Conservation (phyloP, 2,113 vertebrate species). For the Ifrita kowaldi region DNA sequence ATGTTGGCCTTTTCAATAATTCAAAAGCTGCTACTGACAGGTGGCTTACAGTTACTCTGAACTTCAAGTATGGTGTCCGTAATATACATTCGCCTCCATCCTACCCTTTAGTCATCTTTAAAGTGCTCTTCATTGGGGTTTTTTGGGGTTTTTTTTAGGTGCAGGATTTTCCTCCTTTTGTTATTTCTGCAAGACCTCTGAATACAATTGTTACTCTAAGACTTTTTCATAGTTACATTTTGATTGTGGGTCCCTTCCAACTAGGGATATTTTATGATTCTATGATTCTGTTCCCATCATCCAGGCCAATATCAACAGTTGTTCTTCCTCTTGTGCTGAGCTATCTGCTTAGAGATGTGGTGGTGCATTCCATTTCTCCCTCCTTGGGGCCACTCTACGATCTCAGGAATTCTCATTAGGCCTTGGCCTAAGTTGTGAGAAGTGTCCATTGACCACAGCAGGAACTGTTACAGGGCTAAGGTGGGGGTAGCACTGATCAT, state of each 20-base stretch:
- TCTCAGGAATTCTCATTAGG: not conserved
- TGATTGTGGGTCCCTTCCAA: not conserved
- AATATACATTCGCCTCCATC: too few relatives aligned
- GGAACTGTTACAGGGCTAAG: not conserved
- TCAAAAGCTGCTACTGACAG: too few relatives aligned
- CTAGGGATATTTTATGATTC: not conserved
- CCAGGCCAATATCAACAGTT: not conserved
- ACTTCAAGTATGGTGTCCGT: too few relatives aligned
- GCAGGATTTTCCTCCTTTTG: not conserved
- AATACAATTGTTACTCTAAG: not conserved
- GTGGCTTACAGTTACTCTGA: too few relatives aligned
- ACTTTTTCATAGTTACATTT: not conserved
- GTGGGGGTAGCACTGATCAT: not conserved
- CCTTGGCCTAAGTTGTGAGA: not conserved
- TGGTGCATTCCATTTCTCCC: not conserved
- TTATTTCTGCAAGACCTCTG: not conserved
- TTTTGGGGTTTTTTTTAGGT: not conserved
- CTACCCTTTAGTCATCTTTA: too few relatives aligned
- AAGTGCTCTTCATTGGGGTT: too few relatives aligned
- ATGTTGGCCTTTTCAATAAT: too few relatives aligned
- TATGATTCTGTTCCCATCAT: not conserved
- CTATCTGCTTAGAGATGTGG: not conserved
- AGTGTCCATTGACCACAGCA: not conserved
- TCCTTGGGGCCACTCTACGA: accelerated
- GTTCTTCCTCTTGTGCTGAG: not conserved